Conservation (phyloP, 2,888 invertebrate genomes). For the Muschampia plurimacula region DNA sequence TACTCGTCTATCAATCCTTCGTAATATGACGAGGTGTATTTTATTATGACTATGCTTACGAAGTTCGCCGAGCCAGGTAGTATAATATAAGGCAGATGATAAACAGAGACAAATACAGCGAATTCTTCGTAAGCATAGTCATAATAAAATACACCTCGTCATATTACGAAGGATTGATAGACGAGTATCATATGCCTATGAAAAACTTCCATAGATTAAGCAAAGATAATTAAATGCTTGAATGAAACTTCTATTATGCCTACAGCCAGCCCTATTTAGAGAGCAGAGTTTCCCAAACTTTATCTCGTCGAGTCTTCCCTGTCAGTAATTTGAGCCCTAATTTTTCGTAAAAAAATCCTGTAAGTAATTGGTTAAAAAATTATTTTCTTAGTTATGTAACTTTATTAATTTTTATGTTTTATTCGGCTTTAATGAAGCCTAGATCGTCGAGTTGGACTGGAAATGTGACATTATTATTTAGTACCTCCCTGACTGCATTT, state of each 20-base stretch:
- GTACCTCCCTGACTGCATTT: no score
- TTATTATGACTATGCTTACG: conserved; percentile 18
- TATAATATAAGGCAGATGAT: not conserved
- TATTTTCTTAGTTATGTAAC: no score
- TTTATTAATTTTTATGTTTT: no score
- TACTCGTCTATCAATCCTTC: conserved; percentile 21
- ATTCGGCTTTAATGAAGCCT: no score
- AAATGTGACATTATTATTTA: no score
- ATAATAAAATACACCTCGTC: conserved; percentile 19
- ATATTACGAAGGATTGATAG: conserved; percentile 25
- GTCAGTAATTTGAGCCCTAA: no score
- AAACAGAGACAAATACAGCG: not conserved
- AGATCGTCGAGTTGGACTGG: no score
- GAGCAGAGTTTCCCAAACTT: not conserved
- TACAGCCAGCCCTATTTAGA: not conserved
- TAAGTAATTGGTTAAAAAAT: no score
- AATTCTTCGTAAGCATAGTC: conserved; percentile 18
- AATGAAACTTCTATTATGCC: not conserved
- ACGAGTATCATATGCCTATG: conserved; percentile 22
- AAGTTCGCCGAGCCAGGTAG: not conserved
- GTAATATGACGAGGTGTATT: conserved; percentile 18
- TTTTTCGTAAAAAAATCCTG: no score
- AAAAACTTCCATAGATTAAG: conserved; percentile 25
- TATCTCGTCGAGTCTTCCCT: no score
- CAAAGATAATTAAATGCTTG: not conserved